Percentiles rank a stretch among this genome's conserved stretches.
Conservation (phyloP, 2,888 invertebrate genomes). For the Notocelia uddmanniana region DNA sequence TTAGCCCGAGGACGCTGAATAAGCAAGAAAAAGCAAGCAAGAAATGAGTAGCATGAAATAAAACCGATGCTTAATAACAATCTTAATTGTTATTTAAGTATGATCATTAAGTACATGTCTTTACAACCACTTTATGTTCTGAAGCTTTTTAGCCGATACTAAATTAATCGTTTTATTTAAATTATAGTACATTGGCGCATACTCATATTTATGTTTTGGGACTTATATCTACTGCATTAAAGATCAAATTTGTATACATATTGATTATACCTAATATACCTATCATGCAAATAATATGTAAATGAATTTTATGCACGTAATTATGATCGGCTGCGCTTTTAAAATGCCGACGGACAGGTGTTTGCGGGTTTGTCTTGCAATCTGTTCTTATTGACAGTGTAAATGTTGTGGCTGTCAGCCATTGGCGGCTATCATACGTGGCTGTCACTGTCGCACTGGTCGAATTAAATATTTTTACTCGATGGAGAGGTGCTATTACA, state of each 20-base stretch:
- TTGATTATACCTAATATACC: background rate
- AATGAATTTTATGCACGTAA: conserved; percentile 22
- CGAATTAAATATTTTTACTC: no score
- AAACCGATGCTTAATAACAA: background rate
- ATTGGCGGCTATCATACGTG: no score
- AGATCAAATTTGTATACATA: background rate
- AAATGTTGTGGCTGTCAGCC: no score
- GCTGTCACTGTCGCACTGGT: no score
- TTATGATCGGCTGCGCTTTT: conserved; percentile 22
- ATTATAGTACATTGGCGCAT: conserved; percentile 4
- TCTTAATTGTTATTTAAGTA: conserved; percentile 32
- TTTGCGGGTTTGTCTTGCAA: background rate
- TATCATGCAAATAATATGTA: conserved; percentile 23
- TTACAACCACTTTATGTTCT: conserved; percentile 19
- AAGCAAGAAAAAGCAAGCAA: no score
- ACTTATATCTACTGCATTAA: background rate
- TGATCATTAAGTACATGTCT: conserved; percentile 26
- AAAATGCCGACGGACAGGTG: conserved; percentile 35
- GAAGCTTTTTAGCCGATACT: background rate
- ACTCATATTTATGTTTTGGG: background rate
- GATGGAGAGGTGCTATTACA: no score
- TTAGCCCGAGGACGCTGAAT: background rate
- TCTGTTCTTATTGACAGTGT: conserved; percentile 6
- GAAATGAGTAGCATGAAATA: background rate
- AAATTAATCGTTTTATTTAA: conserved; percentile 23